Evolutionary conservation across 2,888 invertebrate genomes (phyloP), one percentile per base, ranked within the genome.

Genomic region (Hedya salicella): DNA sequence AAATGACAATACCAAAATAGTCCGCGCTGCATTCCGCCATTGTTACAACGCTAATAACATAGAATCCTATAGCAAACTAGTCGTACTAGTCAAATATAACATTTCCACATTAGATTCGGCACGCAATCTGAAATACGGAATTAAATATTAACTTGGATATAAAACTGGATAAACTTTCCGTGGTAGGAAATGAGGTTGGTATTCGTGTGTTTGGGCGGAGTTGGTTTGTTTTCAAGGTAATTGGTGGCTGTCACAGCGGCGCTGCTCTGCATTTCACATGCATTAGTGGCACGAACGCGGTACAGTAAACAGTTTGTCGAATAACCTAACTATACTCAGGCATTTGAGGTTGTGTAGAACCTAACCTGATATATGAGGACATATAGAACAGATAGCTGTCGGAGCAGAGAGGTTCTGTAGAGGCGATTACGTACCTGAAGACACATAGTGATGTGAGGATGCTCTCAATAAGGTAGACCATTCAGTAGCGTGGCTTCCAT

Each of bases 161-260:
- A 17, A 46, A 61, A 54, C 5, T 40, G 4, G 5, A 61, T 4
- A 40, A 19, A 17, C 40, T 60, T 19, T 66, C 11, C 11, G 19
- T n/a, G 3, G 13, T 42, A n/a, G 16, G 3, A 11, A 0, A 16
- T 54, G 48, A 21, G 14, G 66, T 48, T 32, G 5, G 9, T 32
- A 49, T 40, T 66, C 48, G 21, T 14, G 44, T 46, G 60, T 54
- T 40, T 14, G 44, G 13, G 39, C 17, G 9, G 40, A 1, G 21
- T 9, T 14, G 32, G 40, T 40, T 48, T 64, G 60, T 69, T 70
- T 52, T 52, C 44, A 50, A 39, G 32, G 63, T 77, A 79, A 85
- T 85, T 81, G 76, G 71, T 71, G 75, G 76, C 78, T 82, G 80
- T 81, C 80, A 75, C 71, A 73, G 70, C 70, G 69, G 62, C 70